These are phyloP conservation scores for Julus scandinavius DNA, from an alignment of 2,888 invertebrate genomes.

Conservation along the genomic window DNA sequence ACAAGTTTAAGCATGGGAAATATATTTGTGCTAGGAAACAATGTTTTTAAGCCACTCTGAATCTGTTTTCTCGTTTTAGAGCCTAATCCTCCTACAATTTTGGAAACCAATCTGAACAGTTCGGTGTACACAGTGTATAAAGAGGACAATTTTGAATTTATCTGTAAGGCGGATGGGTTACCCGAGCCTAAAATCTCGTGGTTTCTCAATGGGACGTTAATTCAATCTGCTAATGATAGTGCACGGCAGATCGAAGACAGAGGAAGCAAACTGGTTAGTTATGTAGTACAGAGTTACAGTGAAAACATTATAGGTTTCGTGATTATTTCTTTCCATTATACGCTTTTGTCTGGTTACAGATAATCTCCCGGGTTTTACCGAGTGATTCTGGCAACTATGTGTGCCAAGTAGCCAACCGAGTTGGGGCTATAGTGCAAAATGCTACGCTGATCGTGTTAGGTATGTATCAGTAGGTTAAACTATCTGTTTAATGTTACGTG, in stretches of 20 bases:
- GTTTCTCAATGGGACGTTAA: slow-evolving; percentile 50
- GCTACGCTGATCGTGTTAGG: slow-evolving; percentile 59
- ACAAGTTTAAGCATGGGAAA: not conserved
- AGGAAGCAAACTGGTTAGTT: slow-evolving; percentile 52
- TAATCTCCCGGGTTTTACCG: slow-evolving; percentile 50
- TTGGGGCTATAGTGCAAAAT: slow-evolving; percentile 57
- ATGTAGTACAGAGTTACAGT: too few relatives aligned
- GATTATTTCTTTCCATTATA: too few relatives aligned
- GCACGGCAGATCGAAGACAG: slow-evolving; percentile 46
- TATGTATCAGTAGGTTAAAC: slow-evolving; percentile 34
- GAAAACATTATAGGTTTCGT: too few relatives aligned
- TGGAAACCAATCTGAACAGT: slow-evolving; percentile 54
- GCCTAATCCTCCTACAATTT: slow-evolving; percentile 36
- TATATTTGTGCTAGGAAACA: too few relatives aligned
- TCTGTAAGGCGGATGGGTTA: slow-evolving; percentile 33
- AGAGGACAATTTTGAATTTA: slow-evolving; percentile 54
- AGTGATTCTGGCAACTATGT: slow-evolving; percentile 59
- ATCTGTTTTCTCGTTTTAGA: slow-evolving; percentile 10
- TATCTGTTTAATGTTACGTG: not conserved
- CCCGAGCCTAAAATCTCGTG: slow-evolving; percentile 49
- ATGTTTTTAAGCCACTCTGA: too few relatives aligned
- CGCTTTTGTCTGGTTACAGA: slow-evolving; percentile 22
- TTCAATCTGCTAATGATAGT: slow-evolving; percentile 52
- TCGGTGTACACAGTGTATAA: slow-evolving; percentile 50
- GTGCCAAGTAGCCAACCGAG: slow-evolving; percentile 60